Percentiles rank a stretch among this genome's conserved stretches.
Evolutionary conservation across 2,113 vertebrate genomes (phyloP).

Genomic region (Rhineura floridana): DNA sequence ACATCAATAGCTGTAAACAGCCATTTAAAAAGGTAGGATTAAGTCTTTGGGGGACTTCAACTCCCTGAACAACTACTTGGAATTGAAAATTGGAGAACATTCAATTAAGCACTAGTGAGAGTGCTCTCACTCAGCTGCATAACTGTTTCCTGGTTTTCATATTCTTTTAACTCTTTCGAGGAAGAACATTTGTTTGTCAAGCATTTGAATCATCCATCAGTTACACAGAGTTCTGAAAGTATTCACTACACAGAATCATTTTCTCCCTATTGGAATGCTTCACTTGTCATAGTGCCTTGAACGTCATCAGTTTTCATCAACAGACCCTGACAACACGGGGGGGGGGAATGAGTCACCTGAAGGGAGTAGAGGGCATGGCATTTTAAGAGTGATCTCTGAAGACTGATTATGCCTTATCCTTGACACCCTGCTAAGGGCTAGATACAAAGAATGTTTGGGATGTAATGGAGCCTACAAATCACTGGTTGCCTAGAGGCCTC

Average conservation of each 20-base stretch:
- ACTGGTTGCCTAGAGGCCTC: slow-evolving; percentile 60
- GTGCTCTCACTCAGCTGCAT: background rate
- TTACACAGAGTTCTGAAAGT: slow-evolving; percentile 50
- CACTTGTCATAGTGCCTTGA: slow-evolving; percentile 70
- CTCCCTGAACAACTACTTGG: background rate
- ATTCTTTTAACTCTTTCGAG: slow-evolving; percentile 11
- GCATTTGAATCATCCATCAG: slow-evolving; percentile 56
- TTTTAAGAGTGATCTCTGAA: slow-evolving; percentile 74
- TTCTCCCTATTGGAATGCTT: slow-evolving; percentile 43
- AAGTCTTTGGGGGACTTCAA: background rate
- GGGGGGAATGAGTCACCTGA: slow-evolving; percentile 75
- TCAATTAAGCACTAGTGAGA: background rate
- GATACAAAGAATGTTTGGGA: slow-evolving; percentile 71
- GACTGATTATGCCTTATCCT: slow-evolving; percentile 78
- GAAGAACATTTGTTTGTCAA: slow-evolving; percentile 28
- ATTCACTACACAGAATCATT: slow-evolving; percentile 55
- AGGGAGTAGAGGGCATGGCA: slow-evolving; percentile 61
- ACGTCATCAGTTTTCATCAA: slow-evolving; percentile 75
- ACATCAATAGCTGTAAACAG: background rate
- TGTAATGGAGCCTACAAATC: slow-evolving; percentile 79
- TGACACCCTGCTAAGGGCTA: slow-evolving; percentile 78
- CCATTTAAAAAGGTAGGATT: background rate
- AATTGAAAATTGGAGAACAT: background rate
- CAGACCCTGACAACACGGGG: slow-evolving; percentile 69
- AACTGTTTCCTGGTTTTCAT: slow-evolving; percentile 15